Evolutionary conservation across 1,140 invertebrate genomes (phyloP).

Genomic region (Drosophila cardini): DNA sequence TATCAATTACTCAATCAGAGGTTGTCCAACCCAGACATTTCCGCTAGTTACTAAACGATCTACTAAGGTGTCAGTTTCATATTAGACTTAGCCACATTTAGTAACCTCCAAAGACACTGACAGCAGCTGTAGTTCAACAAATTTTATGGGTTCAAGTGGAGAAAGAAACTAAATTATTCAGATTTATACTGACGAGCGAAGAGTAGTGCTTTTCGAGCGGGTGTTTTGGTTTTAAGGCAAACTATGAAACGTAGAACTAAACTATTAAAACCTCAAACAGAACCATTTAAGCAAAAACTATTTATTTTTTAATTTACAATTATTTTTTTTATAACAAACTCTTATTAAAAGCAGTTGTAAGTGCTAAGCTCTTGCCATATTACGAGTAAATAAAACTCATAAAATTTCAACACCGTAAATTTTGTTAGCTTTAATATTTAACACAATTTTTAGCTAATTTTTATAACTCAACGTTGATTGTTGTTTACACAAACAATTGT

Average conservation of each 20-base stretch:
- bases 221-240: not conserved
- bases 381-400: constrained; percentile 13
- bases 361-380: not conserved
- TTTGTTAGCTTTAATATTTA: constrained; percentile 45
- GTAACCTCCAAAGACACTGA: not conserved
- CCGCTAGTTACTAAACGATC: constrained; percentile 21
- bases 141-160: constrained; percentile 10
- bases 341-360: not conserved
- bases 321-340: constrained; percentile 3
- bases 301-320: not conserved
- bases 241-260: too few species aligned
- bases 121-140: constrained; percentile 33
- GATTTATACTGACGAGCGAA: not conserved
- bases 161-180: not conserved
- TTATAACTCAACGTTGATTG: constrained; percentile 9
- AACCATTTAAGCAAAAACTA: not conserved
- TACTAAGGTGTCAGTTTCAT: constrained; percentile 28
- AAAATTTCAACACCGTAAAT: constrained; percentile 6
- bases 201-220: not conserved
- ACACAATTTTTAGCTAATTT: constrained; percentile 44
- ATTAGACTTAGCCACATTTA: not conserved
- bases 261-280: too few species aligned
- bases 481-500: constrained; percentile 51
- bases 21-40: constrained; percentile 16
- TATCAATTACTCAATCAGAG: constrained; percentile 71